Percentiles rank a stretch among this genome's conserved stretches.
These are phyloP conservation scores for Sebastiscus tertius DNA, from an alignment of 2,797 vertebrate species.

Conservation along the genomic window DNA sequence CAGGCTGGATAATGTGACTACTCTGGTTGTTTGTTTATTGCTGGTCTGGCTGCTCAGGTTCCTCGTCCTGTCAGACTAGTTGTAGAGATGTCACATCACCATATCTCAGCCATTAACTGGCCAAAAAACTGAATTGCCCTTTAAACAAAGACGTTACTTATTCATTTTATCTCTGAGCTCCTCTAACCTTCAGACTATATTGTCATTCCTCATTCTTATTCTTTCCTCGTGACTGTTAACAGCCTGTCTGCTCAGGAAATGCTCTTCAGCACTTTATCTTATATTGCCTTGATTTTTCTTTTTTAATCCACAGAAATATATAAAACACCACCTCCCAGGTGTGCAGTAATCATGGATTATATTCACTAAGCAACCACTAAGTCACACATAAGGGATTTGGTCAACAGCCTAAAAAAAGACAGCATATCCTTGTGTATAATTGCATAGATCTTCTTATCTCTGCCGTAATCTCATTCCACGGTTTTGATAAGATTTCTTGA, in stretches of 20 bases:
- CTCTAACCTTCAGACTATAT: conserved; percentile 1
- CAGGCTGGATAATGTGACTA: not conserved
- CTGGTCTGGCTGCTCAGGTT: not conserved
- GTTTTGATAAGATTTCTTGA: conserved; percentile 52
- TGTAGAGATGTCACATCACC: not conserved
- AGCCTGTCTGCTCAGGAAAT: conserved; percentile 17
- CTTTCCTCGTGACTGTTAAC: not conserved
- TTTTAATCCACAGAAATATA: conserved; percentile 41
- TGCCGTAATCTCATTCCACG: conserved; percentile 40
- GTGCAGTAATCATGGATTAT: conserved; percentile 66
- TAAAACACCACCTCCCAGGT: conserved; percentile 43
- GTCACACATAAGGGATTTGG: conserved; percentile 61
- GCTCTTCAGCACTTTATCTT: conserved; percentile 17
- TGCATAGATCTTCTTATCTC: conserved; percentile 66
- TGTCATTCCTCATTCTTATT: conserved; percentile 39
- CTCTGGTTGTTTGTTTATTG: not conserved
- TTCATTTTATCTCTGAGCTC: not conserved
- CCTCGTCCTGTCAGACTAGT: not conserved
- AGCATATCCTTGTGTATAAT: conserved; percentile 49
- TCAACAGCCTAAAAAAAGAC: conserved; percentile 53
- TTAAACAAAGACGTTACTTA: conserved; percentile 2
- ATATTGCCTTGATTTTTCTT: conserved; percentile 16
- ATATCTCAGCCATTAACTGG: not conserved
- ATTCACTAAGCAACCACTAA: conserved; percentile 47
- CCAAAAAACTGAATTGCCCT: not conserved